These are phyloP conservation scores for Hormaphis cornu DNA, from an alignment of 1,140 invertebrate species.

Conservation along the genomic window DNA sequence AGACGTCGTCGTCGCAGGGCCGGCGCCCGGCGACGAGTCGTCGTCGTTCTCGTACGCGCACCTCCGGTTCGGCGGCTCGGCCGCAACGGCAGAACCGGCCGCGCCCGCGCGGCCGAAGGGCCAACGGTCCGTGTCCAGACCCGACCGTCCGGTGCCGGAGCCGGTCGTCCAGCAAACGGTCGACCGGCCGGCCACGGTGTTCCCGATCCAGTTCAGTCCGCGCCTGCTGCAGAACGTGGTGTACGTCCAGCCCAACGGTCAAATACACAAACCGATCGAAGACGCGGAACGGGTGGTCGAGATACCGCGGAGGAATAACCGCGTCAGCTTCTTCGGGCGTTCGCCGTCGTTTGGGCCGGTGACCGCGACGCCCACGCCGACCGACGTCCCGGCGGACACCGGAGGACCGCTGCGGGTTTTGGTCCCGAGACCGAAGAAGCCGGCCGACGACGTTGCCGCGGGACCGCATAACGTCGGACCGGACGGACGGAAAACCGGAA, in stretches of 20 bases:
- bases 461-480: neutral
- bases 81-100: neutral
- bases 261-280: neutral
- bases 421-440: constrained; percentile 32
- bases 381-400: neutral
- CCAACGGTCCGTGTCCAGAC: neutral
- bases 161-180: neutral
- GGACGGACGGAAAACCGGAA: constrained; percentile 22
- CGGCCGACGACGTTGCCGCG: neutral
- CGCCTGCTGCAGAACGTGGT: neutral
- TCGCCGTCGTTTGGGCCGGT: neutral
- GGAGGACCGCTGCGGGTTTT: neutral
- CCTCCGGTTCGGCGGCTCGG: neutral
- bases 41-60: constrained; percentile 15
- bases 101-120: neutral
- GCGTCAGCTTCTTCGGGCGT: neutral
- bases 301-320: neutral
- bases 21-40: neutral
- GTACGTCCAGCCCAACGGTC: neutral
- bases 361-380: no score
- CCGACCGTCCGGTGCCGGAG: neutral
- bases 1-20: neutral
- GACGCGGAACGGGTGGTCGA: constrained; percentile 9
- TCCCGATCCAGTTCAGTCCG: neutral
- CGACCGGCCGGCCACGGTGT: neutral